Percentiles rank a stretch among this genome's conserved stretches.
Conservation (phyloP, 2,113 vertebrate genomes). For the Lepisosteus osseus region DNA sequence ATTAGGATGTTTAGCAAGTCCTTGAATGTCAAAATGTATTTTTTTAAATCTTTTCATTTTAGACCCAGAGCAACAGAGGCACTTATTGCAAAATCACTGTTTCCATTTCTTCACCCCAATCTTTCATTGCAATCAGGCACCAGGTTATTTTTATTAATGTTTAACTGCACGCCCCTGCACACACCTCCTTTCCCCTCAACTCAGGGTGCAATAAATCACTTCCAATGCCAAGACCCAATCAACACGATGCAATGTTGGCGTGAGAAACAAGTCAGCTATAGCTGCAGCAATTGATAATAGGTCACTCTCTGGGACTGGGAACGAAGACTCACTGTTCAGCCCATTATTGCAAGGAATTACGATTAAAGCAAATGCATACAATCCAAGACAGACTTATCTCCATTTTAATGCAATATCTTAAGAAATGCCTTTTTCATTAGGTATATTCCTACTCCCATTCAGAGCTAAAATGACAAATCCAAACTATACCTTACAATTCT, state of each 20-base stretch:
- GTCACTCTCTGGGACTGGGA: too few species aligned
- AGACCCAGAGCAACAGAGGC: constrained; percentile 44
- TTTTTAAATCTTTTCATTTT: constrained; percentile 44
- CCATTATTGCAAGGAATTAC: too few species aligned
- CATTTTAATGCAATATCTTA: too few species aligned
- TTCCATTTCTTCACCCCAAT: constrained; percentile 56
- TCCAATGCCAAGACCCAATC: constrained; percentile 47
- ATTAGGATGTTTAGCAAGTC: constrained; percentile 47
- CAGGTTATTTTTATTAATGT: constrained; percentile 44
- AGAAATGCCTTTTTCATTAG: too few species aligned
- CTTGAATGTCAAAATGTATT: constrained; percentile 47
- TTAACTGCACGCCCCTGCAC: constrained; percentile 41
- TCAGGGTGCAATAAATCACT: constrained; percentile 49
- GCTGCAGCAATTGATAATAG: constrained; percentile 31
- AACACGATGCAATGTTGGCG: constrained; percentile 37
- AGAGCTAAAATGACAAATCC: too few species aligned
- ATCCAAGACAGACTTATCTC: too few species aligned
- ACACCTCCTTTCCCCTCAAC: constrained; percentile 25
- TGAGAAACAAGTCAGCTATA: constrained; percentile 45
- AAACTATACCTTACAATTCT: too few species aligned
- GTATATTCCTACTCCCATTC: too few species aligned
- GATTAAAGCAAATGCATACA: background rate
- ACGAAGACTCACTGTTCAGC: too few species aligned
- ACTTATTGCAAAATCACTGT: constrained; percentile 52
- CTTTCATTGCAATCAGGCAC: constrained; percentile 35